These are phyloP conservation scores for Caenorhabditis sp. DNA, from an alignment of 2,888 invertebrate genomes.

Conservation along the genomic window DNA sequence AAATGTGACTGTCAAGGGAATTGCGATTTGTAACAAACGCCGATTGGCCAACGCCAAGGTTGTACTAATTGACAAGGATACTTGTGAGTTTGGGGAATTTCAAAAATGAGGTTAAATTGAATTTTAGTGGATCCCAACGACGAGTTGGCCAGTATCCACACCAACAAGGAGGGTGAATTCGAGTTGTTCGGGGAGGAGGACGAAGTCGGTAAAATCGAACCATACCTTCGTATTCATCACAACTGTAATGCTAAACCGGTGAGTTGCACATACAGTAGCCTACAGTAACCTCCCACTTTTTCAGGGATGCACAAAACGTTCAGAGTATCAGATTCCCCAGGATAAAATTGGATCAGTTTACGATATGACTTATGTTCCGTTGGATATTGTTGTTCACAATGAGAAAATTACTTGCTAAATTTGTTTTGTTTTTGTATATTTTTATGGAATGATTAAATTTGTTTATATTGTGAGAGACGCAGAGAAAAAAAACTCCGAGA, in stretches of 20 bases:
- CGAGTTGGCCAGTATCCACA: constrained; percentile 47
- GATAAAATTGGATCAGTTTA: constrained; percentile 46
- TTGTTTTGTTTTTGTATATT: too few relatives aligned
- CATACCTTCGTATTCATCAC: constrained; percentile 54
- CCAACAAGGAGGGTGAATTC: constrained; percentile 58
- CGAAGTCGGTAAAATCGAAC: constrained; percentile 58
- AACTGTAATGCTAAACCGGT: constrained; percentile 48
- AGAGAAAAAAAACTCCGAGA: too few relatives aligned
- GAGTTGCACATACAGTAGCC: constrained; percentile 1
- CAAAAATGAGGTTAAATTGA: background rate
- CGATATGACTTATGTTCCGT: constrained; percentile 52
- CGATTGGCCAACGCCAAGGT: constrained; percentile 51
- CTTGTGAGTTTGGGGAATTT: constrained; percentile 37
- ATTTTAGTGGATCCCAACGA: constrained; percentile 59
- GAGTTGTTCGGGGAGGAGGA: constrained; percentile 55
- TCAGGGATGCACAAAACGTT: constrained; percentile 40
- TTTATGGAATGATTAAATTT: too few relatives aligned
- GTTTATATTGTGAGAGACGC: too few relatives aligned
- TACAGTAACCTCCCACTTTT: background rate
- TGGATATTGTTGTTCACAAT: constrained; percentile 41
- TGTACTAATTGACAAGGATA: constrained; percentile 54
- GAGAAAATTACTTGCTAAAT: constrained; percentile 44
- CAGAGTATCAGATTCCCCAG: constrained; percentile 47
- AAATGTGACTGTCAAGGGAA: background rate
- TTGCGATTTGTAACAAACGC: constrained; percentile 22